Evolutionary conservation across 2,888 invertebrate genomes (phyloP).

Genomic region (Celastrina argiolus): DNA sequence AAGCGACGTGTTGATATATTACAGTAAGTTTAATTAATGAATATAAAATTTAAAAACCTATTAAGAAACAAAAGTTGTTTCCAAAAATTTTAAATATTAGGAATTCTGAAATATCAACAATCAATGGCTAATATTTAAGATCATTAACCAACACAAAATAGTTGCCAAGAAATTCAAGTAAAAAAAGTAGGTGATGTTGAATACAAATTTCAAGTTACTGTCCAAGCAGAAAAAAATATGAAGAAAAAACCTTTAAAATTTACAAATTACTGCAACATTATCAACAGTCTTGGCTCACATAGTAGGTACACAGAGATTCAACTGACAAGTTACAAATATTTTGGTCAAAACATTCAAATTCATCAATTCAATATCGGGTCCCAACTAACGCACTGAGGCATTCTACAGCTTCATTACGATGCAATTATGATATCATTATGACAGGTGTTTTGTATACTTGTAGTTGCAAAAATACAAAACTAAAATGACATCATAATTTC

Average conservation of each 20-base stretch:
- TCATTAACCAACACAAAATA: too few species aligned
- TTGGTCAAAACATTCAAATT: conserved; percentile 4
- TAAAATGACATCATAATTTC: background rate
- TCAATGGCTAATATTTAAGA: too few species aligned
- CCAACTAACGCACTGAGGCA: background rate
- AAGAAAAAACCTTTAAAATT: background rate
- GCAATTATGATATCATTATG: background rate
- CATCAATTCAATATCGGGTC: conserved; percentile 17
- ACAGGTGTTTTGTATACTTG: background rate
- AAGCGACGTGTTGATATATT: background rate
- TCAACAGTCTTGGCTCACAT: conserved; percentile 7
- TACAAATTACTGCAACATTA: background rate
- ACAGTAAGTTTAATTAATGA: background rate
- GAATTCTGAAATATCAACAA: too few species aligned
- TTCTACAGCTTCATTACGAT: background rate
- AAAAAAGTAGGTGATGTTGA: background rate
- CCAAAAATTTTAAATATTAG: too few species aligned
- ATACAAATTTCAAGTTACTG: too few species aligned
- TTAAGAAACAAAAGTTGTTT: too few species aligned
- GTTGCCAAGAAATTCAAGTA: too few species aligned
- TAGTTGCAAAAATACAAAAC: too few species aligned
- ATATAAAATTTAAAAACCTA: background rate
- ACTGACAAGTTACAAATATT: conserved; percentile 15
- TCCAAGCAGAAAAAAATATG: background rate
- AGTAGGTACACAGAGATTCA: conserved; percentile 15